Evolutionary conservation across 2,797 vertebrate species (phyloP), one percentile per base, ranked within the genome.

Genomic region (Cetoscarus ocellatus): DNA sequence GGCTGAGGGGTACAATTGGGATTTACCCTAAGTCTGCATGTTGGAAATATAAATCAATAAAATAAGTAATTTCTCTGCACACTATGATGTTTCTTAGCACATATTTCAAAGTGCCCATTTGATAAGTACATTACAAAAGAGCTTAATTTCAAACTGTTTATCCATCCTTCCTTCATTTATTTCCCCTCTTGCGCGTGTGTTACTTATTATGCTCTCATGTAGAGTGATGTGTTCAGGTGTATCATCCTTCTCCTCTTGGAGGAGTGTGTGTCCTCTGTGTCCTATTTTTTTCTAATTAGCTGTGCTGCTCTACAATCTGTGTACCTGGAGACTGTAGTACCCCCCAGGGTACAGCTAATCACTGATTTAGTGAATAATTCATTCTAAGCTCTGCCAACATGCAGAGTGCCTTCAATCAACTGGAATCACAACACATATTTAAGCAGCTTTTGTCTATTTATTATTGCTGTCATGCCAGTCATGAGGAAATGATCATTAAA

Each of bases 211-310:
- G 7, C 65, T 52, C 40, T 61, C 17, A 44, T 43, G 12, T 60
- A 53, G 6, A 17, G 34, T 1, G 8, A 14, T 5, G 35, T 40
- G 58, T 34, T 19, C 5, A 11, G 27, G 7, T 58, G 52, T 63
- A 36, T 3, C 9, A 35, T 0, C 13, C 27, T 9, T 44, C 17
- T 52, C 14, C 10, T 4, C 18, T 34, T 17, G 39, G 27, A 18
- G 15, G 47, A 45, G 17, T 57, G 12, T 57, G 27, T 53, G 49
- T 53, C 34, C 34, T 35, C 50, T 45, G 51, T 54, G 50, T 45
- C 49, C 42, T 47, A 17, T 39, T 73, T 61, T n/a, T 56, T 57
- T 62, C 10, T 35, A 57, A 56, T 63, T 42, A 58, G 40, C 53
- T 35, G 40, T 59, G 35, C 48, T 75, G 13, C 58, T 61, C 14